Evolutionary conservation across 2,797 vertebrate genomes (phyloP), one percentile per base, ranked within the genome.

Genomic region (Bryconaethiops microstoma): DNA sequence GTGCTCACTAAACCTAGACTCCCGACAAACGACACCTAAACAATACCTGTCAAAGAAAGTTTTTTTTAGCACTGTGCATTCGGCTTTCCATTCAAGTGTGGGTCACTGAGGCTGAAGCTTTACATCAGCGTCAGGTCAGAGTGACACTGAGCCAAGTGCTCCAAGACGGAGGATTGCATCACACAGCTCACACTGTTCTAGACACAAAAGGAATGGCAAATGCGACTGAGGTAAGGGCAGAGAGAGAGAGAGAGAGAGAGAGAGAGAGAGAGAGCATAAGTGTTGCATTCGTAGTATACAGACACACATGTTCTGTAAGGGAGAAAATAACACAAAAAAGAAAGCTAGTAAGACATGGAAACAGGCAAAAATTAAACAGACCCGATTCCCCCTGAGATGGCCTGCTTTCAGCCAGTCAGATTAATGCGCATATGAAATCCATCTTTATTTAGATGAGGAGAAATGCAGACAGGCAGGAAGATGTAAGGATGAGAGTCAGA

Each of bases 401-500:
- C 39, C 74, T 79, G 84, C 76, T 67, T 85, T 83, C 50, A 54
- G 23, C 62, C 84, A 77, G 60, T 45, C 81, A 91, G 86, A 92
- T 92, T 82, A 90, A 93, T 91, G 85, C 74, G 60, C 88, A 92
- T 90, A 85, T 89, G 64, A 89, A 92, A 91, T 90, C 77, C 78
- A 78, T 82, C 76, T 85, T 88, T 85, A 89, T 90, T 88, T 84
- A 88, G 75, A 89, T 77, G 82, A 76, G 82, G 73, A 70, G 48
- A 74, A 75, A 81, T 57, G 73, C 16, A 63, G 69, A 42, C 23
- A 81, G 62, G 76, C 65, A 65, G 29, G 62, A 71, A 78, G 40
- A 83, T 59, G 80, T 67, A 12, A 79, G 16, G 14, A 59, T n/a
- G 54, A 8, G 45, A 35, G 50, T 35, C 50, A 21, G 1, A 29